A percentile compares a stretch with the other conserved stretches of the same genome.
phyloP scores from a whole-genome alignment of 2,888 invertebrate species.

The Idaea biselata region DNA sequence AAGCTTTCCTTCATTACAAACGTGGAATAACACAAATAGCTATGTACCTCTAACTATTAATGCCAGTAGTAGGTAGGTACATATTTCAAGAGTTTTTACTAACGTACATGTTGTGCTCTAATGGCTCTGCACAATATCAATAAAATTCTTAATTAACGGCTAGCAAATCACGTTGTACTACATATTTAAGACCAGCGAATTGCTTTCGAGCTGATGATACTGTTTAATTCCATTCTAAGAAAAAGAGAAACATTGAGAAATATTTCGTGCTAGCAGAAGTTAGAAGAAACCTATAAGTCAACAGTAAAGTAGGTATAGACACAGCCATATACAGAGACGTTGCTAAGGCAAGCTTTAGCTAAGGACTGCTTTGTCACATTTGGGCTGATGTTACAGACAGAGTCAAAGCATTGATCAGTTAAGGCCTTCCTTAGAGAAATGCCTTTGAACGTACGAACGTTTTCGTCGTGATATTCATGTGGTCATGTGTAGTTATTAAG shows the following conservation, averaged over 20 bases:
- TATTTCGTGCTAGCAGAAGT: too few species aligned
- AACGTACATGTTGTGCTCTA: background rate
- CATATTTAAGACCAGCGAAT: background rate
- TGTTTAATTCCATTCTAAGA: background rate
- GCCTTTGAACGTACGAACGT: too few species aligned
- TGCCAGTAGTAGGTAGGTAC: background rate
- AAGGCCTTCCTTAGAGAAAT: constrained; percentile 3
- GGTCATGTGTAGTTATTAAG: background rate
- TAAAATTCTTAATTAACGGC: background rate
- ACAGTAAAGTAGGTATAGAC: too few species aligned
- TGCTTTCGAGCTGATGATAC: background rate
- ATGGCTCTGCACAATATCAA: background rate
- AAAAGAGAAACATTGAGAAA: background rate
- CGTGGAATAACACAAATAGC: background rate
- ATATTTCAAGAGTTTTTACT: background rate
- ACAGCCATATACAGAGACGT: too few species aligned
- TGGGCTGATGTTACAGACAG: too few species aligned
- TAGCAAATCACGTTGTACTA: background rate
- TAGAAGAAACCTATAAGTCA: too few species aligned
- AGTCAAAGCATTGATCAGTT: background rate
- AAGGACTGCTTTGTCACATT: too few species aligned
- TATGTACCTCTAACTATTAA: background rate
- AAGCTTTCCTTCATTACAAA: background rate
- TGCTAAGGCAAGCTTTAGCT: background rate
- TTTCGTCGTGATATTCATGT: background rate